phyloP scores from a whole-genome alignment of 2,113 vertebrate genomes.

The Centropus bengalensis region DNA sequence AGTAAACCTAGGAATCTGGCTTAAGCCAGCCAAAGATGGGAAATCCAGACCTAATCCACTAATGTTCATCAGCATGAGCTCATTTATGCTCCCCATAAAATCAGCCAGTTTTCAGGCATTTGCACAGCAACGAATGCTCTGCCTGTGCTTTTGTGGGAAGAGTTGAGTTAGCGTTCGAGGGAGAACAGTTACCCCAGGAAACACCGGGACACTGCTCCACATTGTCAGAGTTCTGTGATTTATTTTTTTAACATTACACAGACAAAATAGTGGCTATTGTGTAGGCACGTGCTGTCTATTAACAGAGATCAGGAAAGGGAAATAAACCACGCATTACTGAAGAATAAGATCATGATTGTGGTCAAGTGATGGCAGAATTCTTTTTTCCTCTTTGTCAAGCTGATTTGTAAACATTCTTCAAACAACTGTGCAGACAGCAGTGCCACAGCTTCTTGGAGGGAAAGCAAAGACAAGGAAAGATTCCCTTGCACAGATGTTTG shows the following conservation, averaged over 20 bases:
- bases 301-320: conserved; percentile 66
- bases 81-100: conserved; percentile 56
- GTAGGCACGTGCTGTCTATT: conserved; percentile 73
- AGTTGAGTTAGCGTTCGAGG: conserved; percentile 3
- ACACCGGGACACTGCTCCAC: conserved; percentile 45
- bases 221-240: conserved; percentile 55
- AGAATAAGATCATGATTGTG: conserved; percentile 72
- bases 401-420: conserved; percentile 70
- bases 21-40: conserved; percentile 21
- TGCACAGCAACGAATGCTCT: conserved; percentile 26
- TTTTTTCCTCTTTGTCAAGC: conserved; percentile 59
- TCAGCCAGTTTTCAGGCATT: conserved; percentile 58
- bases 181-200: conserved; percentile 58
- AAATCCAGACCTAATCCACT: background rate
- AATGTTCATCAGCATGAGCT: conserved; percentile 41
- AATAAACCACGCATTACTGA: conserved; percentile 71
- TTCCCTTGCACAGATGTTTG: background rate
- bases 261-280: conserved; percentile 72
- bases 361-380: conserved; percentile 61
- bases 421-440: conserved; percentile 55
- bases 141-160: conserved; percentile 44
- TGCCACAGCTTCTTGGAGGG: conserved; percentile 5
- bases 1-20: background rate
- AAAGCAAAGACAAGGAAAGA: background rate
- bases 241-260: conserved; percentile 66